Percentiles rank a stretch among this genome's conserved stretches.
Conservation (phyloP, 2,113 vertebrate genomes). For the Pangasianodon gigas region DNA sequence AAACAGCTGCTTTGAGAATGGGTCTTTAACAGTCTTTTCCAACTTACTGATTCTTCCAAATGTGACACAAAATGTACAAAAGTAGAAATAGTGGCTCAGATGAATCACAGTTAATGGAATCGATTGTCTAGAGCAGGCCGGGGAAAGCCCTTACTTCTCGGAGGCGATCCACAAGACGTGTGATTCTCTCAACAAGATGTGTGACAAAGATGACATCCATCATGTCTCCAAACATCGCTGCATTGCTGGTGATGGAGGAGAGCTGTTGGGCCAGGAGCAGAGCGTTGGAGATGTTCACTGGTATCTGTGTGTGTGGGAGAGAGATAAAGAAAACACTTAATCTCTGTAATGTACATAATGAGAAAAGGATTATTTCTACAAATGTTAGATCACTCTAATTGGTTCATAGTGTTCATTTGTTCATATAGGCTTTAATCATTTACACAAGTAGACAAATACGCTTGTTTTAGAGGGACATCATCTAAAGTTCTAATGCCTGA, state of each 20-base stretch:
- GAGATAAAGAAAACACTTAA: background rate
- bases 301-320: slow-evolving; percentile 73
- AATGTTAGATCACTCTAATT: background rate
- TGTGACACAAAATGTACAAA: background rate
- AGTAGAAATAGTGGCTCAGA: background rate
- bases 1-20: background rate
- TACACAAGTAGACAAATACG: background rate
- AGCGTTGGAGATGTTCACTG: slow-evolving; percentile 80
- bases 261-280: slow-evolving; percentile 81
- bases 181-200: slow-evolving; percentile 85
- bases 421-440: background rate
- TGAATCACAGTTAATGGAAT: background rate
- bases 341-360: background rate
- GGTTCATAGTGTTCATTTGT: background rate
- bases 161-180: slow-evolving; percentile 77
- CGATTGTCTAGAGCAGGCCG: background rate
- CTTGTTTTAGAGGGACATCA: background rate
- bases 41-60: background rate
- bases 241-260: slow-evolving; percentile 80
- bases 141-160: slow-evolving; percentile 74
- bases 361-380: background rate
- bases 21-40: background rate
- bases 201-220: slow-evolving; percentile 90
- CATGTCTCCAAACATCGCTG: slow-evolving; percentile 81
- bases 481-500: background rate